A percentile compares a stretch with the other conserved stretches of the same genome.
Evolutionary conservation across 2,888 invertebrate species (phyloP).

Genomic region (Aphidius colemani): DNA sequence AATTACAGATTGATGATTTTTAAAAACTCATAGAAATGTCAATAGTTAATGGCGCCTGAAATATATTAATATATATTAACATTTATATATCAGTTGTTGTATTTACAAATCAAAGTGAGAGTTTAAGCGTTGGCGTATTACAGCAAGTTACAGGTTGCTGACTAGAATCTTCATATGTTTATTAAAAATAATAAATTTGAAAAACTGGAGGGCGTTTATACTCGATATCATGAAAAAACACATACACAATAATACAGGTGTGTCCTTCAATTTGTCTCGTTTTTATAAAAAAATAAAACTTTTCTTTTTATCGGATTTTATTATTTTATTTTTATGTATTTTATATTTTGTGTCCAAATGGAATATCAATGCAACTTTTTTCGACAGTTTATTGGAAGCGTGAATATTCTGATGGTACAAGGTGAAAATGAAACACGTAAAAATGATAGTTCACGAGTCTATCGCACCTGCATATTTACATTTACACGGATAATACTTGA

Average conservation of each 20-base stretch:
- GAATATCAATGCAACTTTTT: conserved; percentile 49
- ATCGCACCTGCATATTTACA: conserved; percentile 51
- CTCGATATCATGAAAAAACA: conserved; percentile 20
- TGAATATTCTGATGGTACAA: conserved; percentile 44
- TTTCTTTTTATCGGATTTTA: conserved; percentile 3
- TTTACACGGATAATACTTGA: conserved; percentile 27
- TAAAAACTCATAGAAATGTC: too few species aligned
- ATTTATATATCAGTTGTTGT: conserved; percentile 12
- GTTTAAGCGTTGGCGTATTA: conserved; percentile 23
- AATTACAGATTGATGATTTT: too few species aligned
- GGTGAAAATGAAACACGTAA: conserved; percentile 42
- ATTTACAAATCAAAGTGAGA: conserved; percentile 19
- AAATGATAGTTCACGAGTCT: conserved; percentile 39
- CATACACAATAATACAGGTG: conserved; percentile 16
- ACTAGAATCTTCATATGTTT: conserved; percentile 18
- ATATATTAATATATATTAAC: background rate
- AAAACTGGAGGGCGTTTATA: conserved; percentile 7
- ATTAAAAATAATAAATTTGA: background rate
- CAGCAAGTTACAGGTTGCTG: conserved; percentile 19
- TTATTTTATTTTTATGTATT: conserved; percentile 3
- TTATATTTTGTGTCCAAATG: conserved; percentile 22
- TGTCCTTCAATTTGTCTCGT: conserved; percentile 13
- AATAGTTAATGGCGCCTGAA: conserved; percentile 9
- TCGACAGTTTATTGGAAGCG: conserved; percentile 54
- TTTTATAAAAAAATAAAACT: background rate